Base-by-base conservation (phyloP, 2,797 vertebrate genomes). In the Sebastes iracundus region DNA sequence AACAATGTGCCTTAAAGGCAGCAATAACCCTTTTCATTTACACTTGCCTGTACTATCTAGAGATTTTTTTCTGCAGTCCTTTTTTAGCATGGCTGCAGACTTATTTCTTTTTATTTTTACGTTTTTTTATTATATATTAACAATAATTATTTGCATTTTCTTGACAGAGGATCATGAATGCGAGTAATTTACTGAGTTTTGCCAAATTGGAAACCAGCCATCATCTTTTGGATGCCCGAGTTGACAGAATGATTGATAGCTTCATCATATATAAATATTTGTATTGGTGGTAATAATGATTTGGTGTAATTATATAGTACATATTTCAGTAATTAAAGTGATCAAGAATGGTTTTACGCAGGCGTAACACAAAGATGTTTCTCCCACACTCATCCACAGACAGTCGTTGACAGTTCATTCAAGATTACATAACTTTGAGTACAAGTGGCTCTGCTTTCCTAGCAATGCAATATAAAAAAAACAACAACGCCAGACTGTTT, bases 1-100 rank as follows among this genome's bases (percentile, higher is more conserved):
- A 49, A 49, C 46, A 20, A 49, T 49, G 46, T 73, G 65, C 70
- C 81, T 86, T 62, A 70, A 83, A 71, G 84, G 63, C 60, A 59
- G 46, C 7, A 28, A 56, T 65, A 84, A 81, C 56, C 27, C 28
- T 56, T 82, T 76, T 46, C 70, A 70, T 85, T 80, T 59, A 70
- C 52, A 70, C 66, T 71, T 70, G 23, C 62, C 46, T 55, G 38
- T 32, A 52, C 55, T 67, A 22, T 74, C 60, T 28, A 38, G 23
- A 59, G 59, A 67, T 69, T 65, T 69, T 7, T 64, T 25, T 63
- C 58, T 68, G 20, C 46, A 20, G 25, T 23, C 8, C 7, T 16
- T 18, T 74, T 42, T 20, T 27, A 14, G 23, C 6, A 2, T 13
- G 22, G 3, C 49, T 80, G 53, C 27, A 25, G 33, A 46, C 6